Base-by-base conservation (phyloP, 64 coral and sea anemone species). In the Hydrozoanthus tunicans region DNA sequence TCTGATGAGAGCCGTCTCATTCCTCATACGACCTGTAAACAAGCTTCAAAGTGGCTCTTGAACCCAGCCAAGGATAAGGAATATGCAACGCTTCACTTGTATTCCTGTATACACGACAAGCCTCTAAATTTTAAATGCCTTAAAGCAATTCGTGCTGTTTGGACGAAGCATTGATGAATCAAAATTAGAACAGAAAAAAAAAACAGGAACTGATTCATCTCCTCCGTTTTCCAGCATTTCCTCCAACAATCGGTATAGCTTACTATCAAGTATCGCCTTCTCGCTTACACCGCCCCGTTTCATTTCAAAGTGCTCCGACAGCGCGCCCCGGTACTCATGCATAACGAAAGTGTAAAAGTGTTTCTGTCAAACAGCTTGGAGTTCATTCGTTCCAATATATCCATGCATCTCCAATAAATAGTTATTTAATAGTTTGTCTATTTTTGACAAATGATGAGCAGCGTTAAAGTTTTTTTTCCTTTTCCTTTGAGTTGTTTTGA, bases 381-480 rank as follows among this genome's bases (percentile, higher is more conserved):
- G 32, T 43, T 43, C 32, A 70, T 72, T 72, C 5, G 55, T 73
- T 73, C 68, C 85, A 6, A 89, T 73, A 54, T 73, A 13, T 52
- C 85, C 85, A 43, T 43, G 32, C 32, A 43, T 43, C 32, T 9
- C 66, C 65, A 24, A 73, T 72, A 89, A 56, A 89, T 54, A 89
- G n/a, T 89, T 75, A 7, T 20, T 55, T 69, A 43, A 43, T 43
- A 43, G 2, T 58, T 15, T 89, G n/a, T 89, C 70, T 74, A 58
- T 70, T 56, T 20, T 89, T 58, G 85, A 89, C 55, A 89, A 53
- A 0, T 67, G 85, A 52, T 61, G 52, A 72, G 85, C 65, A 89
- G 85, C 68, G 58, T 76, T 89, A 73, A 14, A 4, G 17, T 89
- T 89, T 23, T 56, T 51, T 89, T 89, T 89, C 68, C 70, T 74